A percentile compares a stretch with the other conserved stretches of the same genome.
Evolutionary conservation across 2,797 vertebrate species (phyloP).

Genomic region (Hemibagrus guttatus): DNA sequence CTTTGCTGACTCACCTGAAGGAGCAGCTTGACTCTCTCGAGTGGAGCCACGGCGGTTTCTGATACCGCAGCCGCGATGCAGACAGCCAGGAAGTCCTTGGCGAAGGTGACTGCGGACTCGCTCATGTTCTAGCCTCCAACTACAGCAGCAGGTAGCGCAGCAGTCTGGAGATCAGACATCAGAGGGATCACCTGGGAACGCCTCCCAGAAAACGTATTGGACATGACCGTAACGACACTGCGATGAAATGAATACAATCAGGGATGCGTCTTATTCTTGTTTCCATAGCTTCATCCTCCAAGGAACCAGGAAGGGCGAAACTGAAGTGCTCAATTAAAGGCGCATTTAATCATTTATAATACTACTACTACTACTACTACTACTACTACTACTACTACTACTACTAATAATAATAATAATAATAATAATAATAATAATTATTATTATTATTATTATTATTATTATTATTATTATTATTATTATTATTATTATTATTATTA

Average conservation of each 20-base stretch:
- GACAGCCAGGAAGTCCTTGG: slow-evolving; percentile 34
- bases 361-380: too few relatives aligned
- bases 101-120: not conserved
- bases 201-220: not conserved
- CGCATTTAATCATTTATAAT: not conserved
- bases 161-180: not conserved
- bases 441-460: too few relatives aligned
- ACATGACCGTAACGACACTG: not conserved
- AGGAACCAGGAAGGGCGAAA: not conserved
- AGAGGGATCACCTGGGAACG: not conserved
- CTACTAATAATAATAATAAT: too few relatives aligned
- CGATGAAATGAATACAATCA: not conserved
- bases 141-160: not conserved
- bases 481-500: too few relatives aligned
- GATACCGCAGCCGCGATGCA: slow-evolving; percentile 42
- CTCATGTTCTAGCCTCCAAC: not conserved
- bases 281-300: not conserved
- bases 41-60: slow-evolving; percentile 60
- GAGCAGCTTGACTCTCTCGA: slow-evolving; percentile 62
- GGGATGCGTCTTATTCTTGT: not conserved
- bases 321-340: not conserved
- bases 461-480: too few relatives aligned
- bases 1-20: slow-evolving; percentile 42
- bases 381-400: too few relatives aligned
- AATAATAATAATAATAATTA: too few relatives aligned